phyloP scores from a whole-genome alignment of 2,797 vertebrate species.

The Pipistrellus pygmaeus region DNA sequence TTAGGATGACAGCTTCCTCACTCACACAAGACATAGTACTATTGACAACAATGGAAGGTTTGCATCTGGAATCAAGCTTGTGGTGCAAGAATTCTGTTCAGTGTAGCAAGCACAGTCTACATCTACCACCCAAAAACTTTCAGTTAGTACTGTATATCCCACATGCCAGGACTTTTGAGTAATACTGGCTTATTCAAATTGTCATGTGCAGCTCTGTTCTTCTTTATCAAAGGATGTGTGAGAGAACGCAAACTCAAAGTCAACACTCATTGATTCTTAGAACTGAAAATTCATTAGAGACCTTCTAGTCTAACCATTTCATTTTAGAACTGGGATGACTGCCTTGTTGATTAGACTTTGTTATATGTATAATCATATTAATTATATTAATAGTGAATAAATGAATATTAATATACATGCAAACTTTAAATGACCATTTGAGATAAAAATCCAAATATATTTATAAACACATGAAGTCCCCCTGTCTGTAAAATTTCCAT shows the following conservation, averaged over 20 bases:
- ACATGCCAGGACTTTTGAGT: not conserved
- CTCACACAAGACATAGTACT: not conserved
- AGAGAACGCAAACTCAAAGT: not conserved
- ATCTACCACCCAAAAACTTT: not conserved
- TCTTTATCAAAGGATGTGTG: constrained; percentile 6
- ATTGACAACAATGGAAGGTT: not conserved
- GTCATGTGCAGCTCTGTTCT: not conserved
- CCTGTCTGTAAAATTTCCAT: constrained; percentile 49
- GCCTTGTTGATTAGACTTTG: not conserved
- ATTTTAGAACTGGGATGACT: constrained; percentile 15
- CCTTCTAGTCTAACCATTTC: not conserved
- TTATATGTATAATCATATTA: not conserved
- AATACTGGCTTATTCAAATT: not conserved
- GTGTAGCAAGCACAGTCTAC: not conserved
- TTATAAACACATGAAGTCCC: constrained; percentile 55
- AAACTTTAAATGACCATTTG: constrained; percentile 15
- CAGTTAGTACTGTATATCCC: not conserved
- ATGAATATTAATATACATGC: not conserved
- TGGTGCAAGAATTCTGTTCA: not conserved
- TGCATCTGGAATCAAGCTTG: not conserved
- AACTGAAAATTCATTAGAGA: not conserved
- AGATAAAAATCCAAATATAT: not conserved
- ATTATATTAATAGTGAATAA: not conserved
- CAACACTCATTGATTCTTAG: constrained; percentile 6
- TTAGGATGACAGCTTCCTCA: not conserved